Evolutionary conservation across 2,888 invertebrate genomes (phyloP).

Genomic region (Luperina testacea): DNA sequence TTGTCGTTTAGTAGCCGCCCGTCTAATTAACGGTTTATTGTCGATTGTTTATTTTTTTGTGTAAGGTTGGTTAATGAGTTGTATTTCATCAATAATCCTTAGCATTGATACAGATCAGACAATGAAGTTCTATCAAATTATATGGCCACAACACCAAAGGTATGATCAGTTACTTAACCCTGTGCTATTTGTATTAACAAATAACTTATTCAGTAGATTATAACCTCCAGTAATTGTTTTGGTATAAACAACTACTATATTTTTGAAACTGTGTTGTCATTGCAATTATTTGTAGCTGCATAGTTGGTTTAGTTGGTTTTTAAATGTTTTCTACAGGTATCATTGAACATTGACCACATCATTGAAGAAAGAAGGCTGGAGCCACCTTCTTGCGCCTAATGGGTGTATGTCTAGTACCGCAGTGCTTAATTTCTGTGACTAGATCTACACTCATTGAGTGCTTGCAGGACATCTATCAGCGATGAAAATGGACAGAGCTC

Average conservation of each 20-base stretch:
- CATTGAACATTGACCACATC: not conserved
- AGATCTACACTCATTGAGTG: slow-evolving; percentile 97
- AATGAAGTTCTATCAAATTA: slow-evolving; percentile 86
- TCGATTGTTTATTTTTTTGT: slow-evolving; percentile 50
- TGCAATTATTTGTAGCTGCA: not conserved
- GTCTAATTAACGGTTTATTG: slow-evolving; percentile 49
- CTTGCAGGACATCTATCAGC: slow-evolving; percentile 70
- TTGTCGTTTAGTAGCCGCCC: slow-evolving; percentile 26
- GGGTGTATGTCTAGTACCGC: slow-evolving; percentile 94
- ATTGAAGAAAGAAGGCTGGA: slow-evolving; percentile 47
- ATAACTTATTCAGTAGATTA: slow-evolving; percentile 1
- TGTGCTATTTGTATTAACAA: slow-evolving; percentile 6
- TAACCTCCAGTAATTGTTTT: slow-evolving; percentile 29
- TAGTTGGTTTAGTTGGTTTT: not conserved
- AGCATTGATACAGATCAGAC: slow-evolving; percentile 80
- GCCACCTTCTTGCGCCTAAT: slow-evolving; percentile 82
- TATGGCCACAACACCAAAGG: slow-evolving; percentile 84
- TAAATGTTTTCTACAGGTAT: slow-evolving; percentile 7
- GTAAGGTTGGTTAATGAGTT: slow-evolving; percentile 31
- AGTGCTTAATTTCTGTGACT: slow-evolving; percentile 92
- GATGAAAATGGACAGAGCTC: not conserved
- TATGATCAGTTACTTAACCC: slow-evolving; percentile 57
- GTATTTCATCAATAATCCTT: slow-evolving; percentile 68
- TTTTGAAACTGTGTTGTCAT: not conserved
- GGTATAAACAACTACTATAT: not conserved